Evolutionary conservation across 2,113 vertebrate genomes (phyloP), one percentile per base, ranked within the genome.

Genomic region (Uropsilus gracilis): DNA sequence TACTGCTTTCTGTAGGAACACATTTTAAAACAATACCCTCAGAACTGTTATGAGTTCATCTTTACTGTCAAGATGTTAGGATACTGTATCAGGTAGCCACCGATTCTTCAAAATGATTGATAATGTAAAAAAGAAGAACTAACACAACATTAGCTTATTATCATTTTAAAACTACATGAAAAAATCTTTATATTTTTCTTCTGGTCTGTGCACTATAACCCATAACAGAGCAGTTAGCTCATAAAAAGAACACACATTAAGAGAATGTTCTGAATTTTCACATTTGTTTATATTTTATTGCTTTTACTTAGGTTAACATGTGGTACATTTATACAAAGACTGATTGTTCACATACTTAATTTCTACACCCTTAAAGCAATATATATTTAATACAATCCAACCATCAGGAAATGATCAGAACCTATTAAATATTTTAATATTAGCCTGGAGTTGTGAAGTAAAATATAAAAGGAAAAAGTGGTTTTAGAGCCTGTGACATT

Each of bases 21-120:
- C 83, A 93, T 64, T 98, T 97, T 97, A 96, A 95, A 98, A 97
- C 66, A 97, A 95, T 71, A 90, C 73, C 89, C 26, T 0, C 30
- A 97, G 92, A 91, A 98, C 34, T 82, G 50, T 95, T 88, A 93
- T 87, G 96, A 96, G 75, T 96, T 95, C 95, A 95, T 97, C 96
- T 97, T 98, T 98, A 96, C 98, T 98, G 97, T 98, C 86, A 97
- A 81, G 90, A 86, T 98, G 95, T 97, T 93, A 97, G 80, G 97
- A 96, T 68, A 94, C 69, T 95, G 86, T 39, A 94, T 92, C 75
- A 92, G 91, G 69, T 96, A 98, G 95, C 81, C 96, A 95, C 91
- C 96, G 96, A 98, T 90, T 90, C 94, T 97, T 98, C 96, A 94
- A 97, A 97, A 81, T 95, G 97, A 98, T 98, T 98, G 98, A 97